Conservation (phyloP, 2,113 vertebrate species). For the Lagopus muta region DNA sequence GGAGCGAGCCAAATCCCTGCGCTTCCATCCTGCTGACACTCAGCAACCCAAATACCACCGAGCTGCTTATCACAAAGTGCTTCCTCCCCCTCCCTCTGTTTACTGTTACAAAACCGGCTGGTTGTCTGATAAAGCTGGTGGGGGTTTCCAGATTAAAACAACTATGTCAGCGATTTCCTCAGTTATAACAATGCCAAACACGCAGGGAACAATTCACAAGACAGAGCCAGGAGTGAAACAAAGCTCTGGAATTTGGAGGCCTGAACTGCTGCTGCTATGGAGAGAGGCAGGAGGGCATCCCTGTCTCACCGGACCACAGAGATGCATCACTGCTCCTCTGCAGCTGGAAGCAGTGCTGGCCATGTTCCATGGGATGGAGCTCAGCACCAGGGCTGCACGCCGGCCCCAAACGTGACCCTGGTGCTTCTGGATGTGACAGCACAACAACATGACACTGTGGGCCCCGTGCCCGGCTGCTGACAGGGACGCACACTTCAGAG, state of each 20-base stretch:
- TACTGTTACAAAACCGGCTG: background rate
- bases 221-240: slow-evolving; percentile 40
- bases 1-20: slow-evolving; percentile 42
- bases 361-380: too few relatives aligned
- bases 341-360: too few relatives aligned
- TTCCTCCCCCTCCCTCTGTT: background rate
- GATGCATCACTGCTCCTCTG: background rate
- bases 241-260: slow-evolving; percentile 29
- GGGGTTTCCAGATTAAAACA: slow-evolving; percentile 34
- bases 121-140: slow-evolving; percentile 6
- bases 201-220: slow-evolving; percentile 48
- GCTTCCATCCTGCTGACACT: slow-evolving; percentile 45
- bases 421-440: too few relatives aligned
- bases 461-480: background rate
- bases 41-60: slow-evolving; percentile 30
- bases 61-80: slow-evolving; percentile 23
- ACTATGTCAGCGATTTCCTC: slow-evolving; percentile 43
- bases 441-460: background rate
- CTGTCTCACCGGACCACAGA: background rate
- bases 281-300: slow-evolving; percentile 28
- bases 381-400: too few relatives aligned
- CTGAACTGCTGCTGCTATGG: slow-evolving; percentile 40
- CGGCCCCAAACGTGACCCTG: too few relatives aligned
- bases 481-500: background rate
- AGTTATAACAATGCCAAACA: background rate